These are phyloP conservation scores for Phoronis australis DNA, from an alignment of 2,888 invertebrate genomes.

Conservation along the genomic window DNA sequence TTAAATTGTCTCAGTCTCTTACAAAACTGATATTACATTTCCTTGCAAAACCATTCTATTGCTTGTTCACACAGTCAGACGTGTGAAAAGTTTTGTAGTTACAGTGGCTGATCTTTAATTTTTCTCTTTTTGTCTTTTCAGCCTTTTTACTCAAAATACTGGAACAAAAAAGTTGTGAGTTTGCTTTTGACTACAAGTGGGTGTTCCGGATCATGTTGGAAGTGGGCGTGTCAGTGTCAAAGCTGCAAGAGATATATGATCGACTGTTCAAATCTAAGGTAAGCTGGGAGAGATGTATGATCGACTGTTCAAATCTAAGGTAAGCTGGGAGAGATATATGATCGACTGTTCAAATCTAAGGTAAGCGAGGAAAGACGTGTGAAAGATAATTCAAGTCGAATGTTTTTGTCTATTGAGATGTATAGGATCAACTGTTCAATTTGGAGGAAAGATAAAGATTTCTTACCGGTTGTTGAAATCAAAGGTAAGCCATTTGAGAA, in stretches of 20 bases:
- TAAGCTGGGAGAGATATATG: constrained; percentile 40
- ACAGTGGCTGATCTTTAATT: background rate
- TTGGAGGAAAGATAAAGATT: no score
- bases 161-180: constrained; percentile 46
- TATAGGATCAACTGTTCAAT: no score
- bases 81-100: no score
- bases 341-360: constrained; percentile 56
- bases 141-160: constrained; percentile 51
- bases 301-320: constrained; percentile 53
- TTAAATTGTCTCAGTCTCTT: no score
- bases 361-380: constrained; percentile 29
- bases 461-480: no score
- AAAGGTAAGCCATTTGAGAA: no score
- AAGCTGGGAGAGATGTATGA: constrained; percentile 51
- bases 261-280: constrained; percentile 54
- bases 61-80: no score
- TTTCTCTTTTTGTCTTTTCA: constrained; percentile 20
- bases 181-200: constrained; percentile 54
- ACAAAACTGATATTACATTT: no score
- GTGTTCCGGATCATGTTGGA: constrained; percentile 72
- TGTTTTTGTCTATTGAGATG: no score
- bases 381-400: constrained; percentile 57
- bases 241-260: constrained; percentile 77
- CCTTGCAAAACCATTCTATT: no score
- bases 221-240: constrained; percentile 71